A percentile compares a stretch with the other conserved stretches of the same genome.
Evolutionary conservation across 2,113 vertebrate genomes (phyloP).

Genomic region (Xenopus laevis): DNA sequence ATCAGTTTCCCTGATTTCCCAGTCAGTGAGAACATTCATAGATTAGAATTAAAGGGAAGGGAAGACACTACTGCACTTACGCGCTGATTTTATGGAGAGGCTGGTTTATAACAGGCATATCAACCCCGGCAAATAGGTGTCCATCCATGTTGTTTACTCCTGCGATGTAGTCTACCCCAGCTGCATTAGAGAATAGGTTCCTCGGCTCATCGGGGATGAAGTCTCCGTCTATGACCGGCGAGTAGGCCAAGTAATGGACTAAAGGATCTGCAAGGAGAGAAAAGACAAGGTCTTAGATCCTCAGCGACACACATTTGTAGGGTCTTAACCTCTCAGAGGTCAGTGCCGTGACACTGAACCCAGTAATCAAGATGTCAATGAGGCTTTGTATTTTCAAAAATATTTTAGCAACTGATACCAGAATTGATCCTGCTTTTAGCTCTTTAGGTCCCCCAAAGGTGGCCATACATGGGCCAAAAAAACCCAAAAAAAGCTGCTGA

Average conservation of each 20-base stretch:
- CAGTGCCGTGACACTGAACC: too few relatives aligned
- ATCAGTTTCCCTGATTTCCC: too few relatives aligned
- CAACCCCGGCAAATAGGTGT: slow-evolving; percentile 71
- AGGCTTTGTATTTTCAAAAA: too few relatives aligned
- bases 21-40: too few relatives aligned
- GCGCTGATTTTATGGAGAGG: slow-evolving; percentile 50
- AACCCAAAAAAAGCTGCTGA: too few relatives aligned
- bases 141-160: slow-evolving; percentile 89
- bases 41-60: too few relatives aligned
- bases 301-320: too few relatives aligned
- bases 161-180: slow-evolving; percentile 76
- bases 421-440: too few relatives aligned
- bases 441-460: too few relatives aligned
- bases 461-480: too few relatives aligned
- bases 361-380: too few relatives aligned
- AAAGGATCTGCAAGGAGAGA: slow-evolving; percentile 65
- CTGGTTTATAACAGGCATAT: slow-evolving; percentile 74
- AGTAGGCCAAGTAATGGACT: slow-evolving; percentile 64
- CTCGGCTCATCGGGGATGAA: slow-evolving; percentile 77
- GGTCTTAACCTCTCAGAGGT: neutral
- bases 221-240: slow-evolving; percentile 83
- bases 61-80: slow-evolving; percentile 56
- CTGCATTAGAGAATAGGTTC: slow-evolving; percentile 75
- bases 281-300: neutral
- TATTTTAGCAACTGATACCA: too few relatives aligned